Evolutionary conservation across 64 coral and sea anemone genomes (phyloP), one percentile per base, ranked within the genome.

Genomic region (Montipora foliosa): DNA sequence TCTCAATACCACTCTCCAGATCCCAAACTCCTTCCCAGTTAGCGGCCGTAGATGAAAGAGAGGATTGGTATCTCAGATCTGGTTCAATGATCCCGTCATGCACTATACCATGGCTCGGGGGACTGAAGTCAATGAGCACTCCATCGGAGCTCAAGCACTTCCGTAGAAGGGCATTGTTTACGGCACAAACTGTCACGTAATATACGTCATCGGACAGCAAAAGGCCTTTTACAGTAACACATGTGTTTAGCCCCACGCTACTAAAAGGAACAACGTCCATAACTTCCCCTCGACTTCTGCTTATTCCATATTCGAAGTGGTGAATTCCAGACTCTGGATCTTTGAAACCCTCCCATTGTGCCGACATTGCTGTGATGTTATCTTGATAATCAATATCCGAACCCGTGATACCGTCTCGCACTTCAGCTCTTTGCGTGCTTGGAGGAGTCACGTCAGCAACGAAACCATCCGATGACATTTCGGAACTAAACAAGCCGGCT

Each of bases 21-120:
- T 98, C 97, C 94, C 94, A 98, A 81, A 98, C 79, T 53, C 94
- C 91, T 92, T 98, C 94, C 97, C 97, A 98, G 47, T 98, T 98
- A 13, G 97, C 97, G 13, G 94, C 89, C 52, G 96, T 94, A 8
- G 74, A 92, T 6, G 59, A 86, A 20, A 94, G 88, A 2, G 87
- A 91, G 19, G 92, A 84, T 68, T 98, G 97, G 64, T 98, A 98
- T 29, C 55, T 88, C 3, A 98, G 82, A 55, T 98, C 97, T 61
- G 97, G 97, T 73, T 98, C 97, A 16, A 98, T 78, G 47, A 94
- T 87, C 21, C 97, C 97, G 76, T 98, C 97, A 76, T 98, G 88
- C 37, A 98, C 97, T 53, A 98, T 87, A 73, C 97, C 97, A 47
- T 84, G 81, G 47, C 59, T 98, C 37, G 97, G 92, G 5, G 79